Conservation (phyloP, 2,888 invertebrate species). For the Cephus rjabovi region DNA sequence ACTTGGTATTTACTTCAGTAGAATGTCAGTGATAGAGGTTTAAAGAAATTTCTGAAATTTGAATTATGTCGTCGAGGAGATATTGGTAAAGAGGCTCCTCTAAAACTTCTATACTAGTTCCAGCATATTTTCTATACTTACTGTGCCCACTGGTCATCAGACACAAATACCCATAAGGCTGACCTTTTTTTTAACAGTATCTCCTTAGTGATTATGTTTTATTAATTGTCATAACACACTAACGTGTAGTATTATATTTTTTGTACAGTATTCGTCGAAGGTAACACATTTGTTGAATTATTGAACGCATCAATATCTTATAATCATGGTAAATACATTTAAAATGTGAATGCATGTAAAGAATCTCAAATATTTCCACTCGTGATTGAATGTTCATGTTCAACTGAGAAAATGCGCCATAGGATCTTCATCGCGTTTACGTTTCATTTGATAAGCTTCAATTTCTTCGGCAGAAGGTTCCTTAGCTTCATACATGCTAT, state of each 20-base stretch:
- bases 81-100: neutral
- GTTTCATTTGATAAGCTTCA: constrained; percentile 92
- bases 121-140: neutral
- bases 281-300: neutral
- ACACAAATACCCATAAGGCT: neutral
- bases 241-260: neutral
- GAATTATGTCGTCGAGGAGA: neutral
- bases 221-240: neutral
- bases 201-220: neutral
- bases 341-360: neutral
- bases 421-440: constrained; percentile 89
- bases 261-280: neutral
- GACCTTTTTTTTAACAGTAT: neutral
- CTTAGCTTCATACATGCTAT: constrained; percentile 87
- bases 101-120: neutral
- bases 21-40: neutral
- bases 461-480: constrained; percentile 92
- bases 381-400: constrained; percentile 10
- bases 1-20: no score
- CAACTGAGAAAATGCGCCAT: constrained; percentile 81
- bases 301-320: neutral
- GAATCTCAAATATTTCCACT: neutral
- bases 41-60: neutral
- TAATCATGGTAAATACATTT: neutral
- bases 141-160: neutral